Evolutionary conservation across 2,113 vertebrate genomes (phyloP).

Genomic region (Sclerurus mexicanus): DNA sequence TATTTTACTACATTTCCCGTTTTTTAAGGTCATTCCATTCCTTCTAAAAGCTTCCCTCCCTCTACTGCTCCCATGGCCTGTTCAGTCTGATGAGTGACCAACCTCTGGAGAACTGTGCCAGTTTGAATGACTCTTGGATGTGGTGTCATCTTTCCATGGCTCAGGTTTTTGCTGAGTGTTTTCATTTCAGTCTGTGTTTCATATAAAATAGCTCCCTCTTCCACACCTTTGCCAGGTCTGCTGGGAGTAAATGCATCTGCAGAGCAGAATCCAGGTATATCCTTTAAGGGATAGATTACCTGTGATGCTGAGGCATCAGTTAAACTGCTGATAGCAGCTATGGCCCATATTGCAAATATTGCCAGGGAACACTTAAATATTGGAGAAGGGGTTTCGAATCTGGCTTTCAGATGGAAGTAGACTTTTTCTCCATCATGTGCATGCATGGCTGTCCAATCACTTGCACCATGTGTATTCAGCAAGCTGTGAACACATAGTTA

Average conservation of each 20-base stretch:
- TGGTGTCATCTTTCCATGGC: conserved; percentile 63
- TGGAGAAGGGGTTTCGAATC: conserved; percentile 17
- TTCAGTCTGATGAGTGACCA: conserved; percentile 64
- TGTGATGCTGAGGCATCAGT: neutral
- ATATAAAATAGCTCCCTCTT: conserved; percentile 20
- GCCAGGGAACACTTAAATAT: neutral
- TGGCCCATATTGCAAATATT: neutral
- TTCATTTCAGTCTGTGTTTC: conserved; percentile 53
- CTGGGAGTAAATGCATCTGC: conserved; percentile 25
- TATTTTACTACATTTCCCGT: conserved; percentile 56
- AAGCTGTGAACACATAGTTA: neutral
- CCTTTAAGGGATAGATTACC: neutral
- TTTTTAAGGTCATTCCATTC: conserved; percentile 62
- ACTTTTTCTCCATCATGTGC: neutral
- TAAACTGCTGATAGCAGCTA: neutral
- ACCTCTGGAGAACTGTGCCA: conserved; percentile 53
- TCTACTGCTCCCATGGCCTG: conserved; percentile 44
- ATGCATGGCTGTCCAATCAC: neutral
- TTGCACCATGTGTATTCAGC: neutral
- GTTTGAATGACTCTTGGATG: conserved; percentile 64
- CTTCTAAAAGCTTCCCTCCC: conserved; percentile 58
- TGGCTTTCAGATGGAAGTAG: neutral
- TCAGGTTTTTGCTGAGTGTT: conserved; percentile 61
- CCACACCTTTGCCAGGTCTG: conserved; percentile 27
- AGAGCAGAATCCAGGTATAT: neutral